phyloP scores from a whole-genome alignment of 2,113 vertebrate genomes.

The Siniperca chuatsi region DNA sequence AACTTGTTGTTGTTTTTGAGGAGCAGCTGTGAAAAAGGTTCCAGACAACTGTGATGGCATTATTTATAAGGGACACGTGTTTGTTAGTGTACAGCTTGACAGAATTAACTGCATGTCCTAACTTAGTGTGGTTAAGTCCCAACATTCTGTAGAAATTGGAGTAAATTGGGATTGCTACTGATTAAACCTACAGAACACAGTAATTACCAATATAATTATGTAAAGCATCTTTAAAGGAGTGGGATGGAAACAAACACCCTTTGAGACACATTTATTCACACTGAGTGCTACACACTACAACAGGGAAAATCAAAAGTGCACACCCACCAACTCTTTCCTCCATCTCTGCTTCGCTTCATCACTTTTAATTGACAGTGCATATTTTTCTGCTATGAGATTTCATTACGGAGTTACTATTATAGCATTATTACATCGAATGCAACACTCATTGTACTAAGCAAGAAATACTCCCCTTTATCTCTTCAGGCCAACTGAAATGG shows the following conservation, averaged over 20 bases:
- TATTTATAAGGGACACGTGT: neutral
- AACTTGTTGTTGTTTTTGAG: constrained; percentile 5
- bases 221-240: constrained; percentile 49
- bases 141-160: constrained; percentile 10
- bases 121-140: constrained; percentile 29
- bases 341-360: constrained; percentile 33
- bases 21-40: constrained; percentile 6
- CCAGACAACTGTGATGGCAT: neutral
- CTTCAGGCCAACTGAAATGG: constrained; percentile 22
- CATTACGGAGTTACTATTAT: constrained; percentile 37
- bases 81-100: constrained; percentile 12
- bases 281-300: constrained; percentile 13
- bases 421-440: constrained; percentile 39
- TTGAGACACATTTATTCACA: constrained; percentile 51
- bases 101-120: constrained; percentile 16
- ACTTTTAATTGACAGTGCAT: constrained; percentile 45
- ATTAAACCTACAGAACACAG: constrained; percentile 49
- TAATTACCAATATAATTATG: constrained; percentile 64
- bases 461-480: constrained; percentile 36
- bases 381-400: constrained; percentile 43
- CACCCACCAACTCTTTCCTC: constrained; percentile 35
- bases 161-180: constrained; percentile 26
- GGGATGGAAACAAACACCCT: constrained; percentile 52
- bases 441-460: constrained; percentile 23
- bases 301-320: constrained; percentile 32